These are phyloP conservation scores for Spongilla lacustris DNA, from an alignment of 37 sponge, comb jelly and placozoan species.

Conservation along the genomic window DNA sequence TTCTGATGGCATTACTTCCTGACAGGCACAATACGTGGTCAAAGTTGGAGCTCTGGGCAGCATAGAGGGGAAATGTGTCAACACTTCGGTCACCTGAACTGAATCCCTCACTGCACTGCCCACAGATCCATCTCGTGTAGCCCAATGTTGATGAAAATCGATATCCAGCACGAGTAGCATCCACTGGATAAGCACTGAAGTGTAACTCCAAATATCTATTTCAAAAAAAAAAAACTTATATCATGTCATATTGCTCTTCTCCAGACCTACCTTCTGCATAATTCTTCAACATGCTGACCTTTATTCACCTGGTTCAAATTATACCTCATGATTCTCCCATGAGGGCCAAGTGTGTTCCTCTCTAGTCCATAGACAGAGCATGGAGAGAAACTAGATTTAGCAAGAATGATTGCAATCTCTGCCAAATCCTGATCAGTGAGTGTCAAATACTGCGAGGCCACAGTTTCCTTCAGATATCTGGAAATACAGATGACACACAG, in stretches of 20 bases:
- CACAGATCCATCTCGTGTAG: not conserved
- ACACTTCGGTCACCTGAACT: not conserved
- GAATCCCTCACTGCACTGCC: not conserved
- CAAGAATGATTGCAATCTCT: slow-evolving; percentile 34
- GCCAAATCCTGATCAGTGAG: slow-evolving; percentile 39
- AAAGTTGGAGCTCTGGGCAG: slow-evolving; percentile 5
- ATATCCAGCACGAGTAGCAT: slow-evolving; percentile 65
- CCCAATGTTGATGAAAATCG: not conserved
- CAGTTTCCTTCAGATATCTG: slow-evolving; percentile 30
- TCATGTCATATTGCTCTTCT: not conserved
- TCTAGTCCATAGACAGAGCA: slow-evolving; percentile 69
- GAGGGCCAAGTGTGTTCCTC: slow-evolving; percentile 44
- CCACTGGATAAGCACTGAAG: slow-evolving; percentile 50
- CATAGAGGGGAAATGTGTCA: slow-evolving; percentile 1
- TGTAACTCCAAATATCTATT: slow-evolving; percentile 52
- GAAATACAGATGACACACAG: not conserved
- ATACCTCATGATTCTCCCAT: slow-evolving; percentile 67
- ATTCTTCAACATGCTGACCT: slow-evolving; percentile 48
- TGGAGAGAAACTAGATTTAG: slow-evolving; percentile 2
- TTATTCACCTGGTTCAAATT: slow-evolving; percentile 61
- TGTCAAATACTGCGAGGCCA: slow-evolving; percentile 12
- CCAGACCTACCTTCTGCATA: slow-evolving; percentile 46
- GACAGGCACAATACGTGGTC: slow-evolving; percentile 19
- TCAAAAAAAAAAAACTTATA: not conserved
- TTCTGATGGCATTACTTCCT: not conserved